phyloP scores from a whole-genome alignment of 2,888 invertebrate genomes.

The Drosophila birchii region DNA sequence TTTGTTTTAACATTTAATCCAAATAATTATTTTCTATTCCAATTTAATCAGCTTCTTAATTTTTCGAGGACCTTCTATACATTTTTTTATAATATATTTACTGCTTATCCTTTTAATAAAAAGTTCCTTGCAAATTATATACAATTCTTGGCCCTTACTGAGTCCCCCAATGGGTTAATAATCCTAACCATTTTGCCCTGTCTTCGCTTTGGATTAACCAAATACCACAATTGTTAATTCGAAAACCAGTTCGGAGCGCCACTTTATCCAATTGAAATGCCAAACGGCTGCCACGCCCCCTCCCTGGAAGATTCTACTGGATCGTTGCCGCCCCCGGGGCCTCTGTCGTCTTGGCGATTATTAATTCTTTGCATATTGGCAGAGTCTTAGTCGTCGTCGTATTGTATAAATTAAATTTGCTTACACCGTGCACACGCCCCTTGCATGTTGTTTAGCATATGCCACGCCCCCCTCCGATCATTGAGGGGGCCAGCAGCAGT shows the following conservation, averaged over 20 bases:
- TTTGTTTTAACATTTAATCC: too few relatives aligned
- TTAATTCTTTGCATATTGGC: constrained; percentile 79
- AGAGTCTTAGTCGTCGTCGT: neutral
- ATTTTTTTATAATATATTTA: neutral
- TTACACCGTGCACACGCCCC: constrained; percentile 79
- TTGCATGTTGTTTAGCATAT: constrained; percentile 84
- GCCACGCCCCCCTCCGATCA: constrained; percentile 76
- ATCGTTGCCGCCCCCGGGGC: neutral
- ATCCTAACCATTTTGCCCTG: constrained; percentile 11
- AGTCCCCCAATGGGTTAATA: constrained; percentile 32
- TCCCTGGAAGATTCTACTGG: neutral
- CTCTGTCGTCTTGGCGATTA: constrained; percentile 52
- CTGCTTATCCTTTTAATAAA: neutral
- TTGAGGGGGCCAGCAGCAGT: constrained; percentile 18
- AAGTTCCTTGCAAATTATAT: neutral
- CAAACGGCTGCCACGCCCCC: constrained; percentile 49
- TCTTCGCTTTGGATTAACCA: constrained; percentile 38
- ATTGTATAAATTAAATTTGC: constrained; percentile 83
- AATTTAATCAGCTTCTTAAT: too few relatives aligned
- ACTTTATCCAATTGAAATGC: constrained; percentile 75
- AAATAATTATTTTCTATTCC: too few relatives aligned
- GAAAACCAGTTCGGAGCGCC: constrained; percentile 73
- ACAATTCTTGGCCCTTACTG: constrained; percentile 50
- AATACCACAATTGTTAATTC: constrained; percentile 65
- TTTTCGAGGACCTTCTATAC: neutral